These are phyloP conservation scores for Phyllotis vaccarum DNA, from an alignment of 2,797 vertebrate genomes.

Conservation along the genomic window DNA sequence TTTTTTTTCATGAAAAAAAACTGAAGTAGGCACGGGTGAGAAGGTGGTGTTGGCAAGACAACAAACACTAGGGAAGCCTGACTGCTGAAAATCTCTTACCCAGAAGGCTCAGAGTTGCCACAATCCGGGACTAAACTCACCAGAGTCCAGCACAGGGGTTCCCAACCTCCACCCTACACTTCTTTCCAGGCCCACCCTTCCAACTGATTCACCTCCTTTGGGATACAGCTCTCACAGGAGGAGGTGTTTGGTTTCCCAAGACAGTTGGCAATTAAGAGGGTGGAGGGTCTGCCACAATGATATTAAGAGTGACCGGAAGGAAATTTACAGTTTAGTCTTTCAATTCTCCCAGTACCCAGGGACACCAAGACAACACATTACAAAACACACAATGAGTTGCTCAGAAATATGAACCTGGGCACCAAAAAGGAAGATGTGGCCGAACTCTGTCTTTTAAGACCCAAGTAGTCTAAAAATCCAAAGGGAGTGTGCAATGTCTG, in stretches of 20 bases:
- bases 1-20: background rate
- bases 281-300: constrained; percentile 39
- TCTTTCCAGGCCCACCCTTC: background rate
- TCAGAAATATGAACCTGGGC: constrained; percentile 34
- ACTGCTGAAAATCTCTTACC: background rate
- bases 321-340: constrained; percentile 51
- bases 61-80: background rate
- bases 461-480: background rate
- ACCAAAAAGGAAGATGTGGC: background rate
- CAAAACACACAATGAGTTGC: background rate
- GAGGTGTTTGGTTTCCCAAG: constrained; percentile 34
- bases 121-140: background rate
- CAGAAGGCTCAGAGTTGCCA: background rate
- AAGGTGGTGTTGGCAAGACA: background rate
- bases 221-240: constrained; percentile 36
- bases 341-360: constrained; percentile 32
- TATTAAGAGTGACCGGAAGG: constrained; percentile 35
- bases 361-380: constrained; percentile 56
- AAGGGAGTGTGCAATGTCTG: background rate
- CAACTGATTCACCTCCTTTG: background rate
- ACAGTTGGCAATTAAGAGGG: constrained; percentile 52
- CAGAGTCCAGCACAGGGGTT: background rate
- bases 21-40: background rate
- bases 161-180: background rate
- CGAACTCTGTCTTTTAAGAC: background rate